A percentile compares a stretch with the other conserved stretches of the same genome.
Evolutionary conservation across 2,888 invertebrate genomes (phyloP).

Genomic region (Tinea trinotella): DNA sequence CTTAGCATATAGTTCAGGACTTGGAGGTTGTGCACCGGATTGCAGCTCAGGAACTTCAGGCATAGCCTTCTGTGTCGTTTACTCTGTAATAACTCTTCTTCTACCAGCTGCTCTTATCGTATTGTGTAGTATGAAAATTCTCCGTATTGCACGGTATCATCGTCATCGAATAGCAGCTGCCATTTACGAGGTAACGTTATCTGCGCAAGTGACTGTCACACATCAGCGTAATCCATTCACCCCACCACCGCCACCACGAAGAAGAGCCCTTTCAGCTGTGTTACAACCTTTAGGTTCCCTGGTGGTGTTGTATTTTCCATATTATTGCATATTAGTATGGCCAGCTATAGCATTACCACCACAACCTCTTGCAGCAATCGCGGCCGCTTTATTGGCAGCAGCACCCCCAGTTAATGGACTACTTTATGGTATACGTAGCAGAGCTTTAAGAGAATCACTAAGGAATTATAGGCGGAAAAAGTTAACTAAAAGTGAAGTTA

Average conservation of each 20-base stretch:
- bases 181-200: constrained; percentile 86
- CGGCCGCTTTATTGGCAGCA: constrained; percentile 77
- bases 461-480: constrained; percentile 85
- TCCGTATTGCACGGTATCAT: constrained; percentile 80
- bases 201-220: constrained; percentile 87
- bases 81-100: constrained; percentile 76
- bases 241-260: constrained; percentile 76
- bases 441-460: constrained; percentile 79
- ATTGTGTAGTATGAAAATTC: constrained; percentile 80
- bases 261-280: constrained; percentile 77
- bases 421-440: constrained; percentile 83
- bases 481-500: constrained; percentile 83
- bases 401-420: constrained; percentile 84
- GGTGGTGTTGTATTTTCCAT: constrained; percentile 81
- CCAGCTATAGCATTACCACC: constrained; percentile 61
- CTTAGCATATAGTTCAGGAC: constrained; percentile 47
- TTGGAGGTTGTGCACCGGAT: constrained; percentile 78
- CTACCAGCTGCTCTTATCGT: constrained; percentile 79
- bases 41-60: constrained; percentile 75
- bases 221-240: constrained; percentile 86
- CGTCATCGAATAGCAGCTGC: constrained; percentile 88
- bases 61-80: constrained; percentile 76
- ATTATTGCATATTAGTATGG: constrained; percentile 80
- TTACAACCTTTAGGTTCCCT: constrained; percentile 81
- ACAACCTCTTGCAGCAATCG: constrained; percentile 67